Base-by-base conservation (phyloP, 2,113 vertebrate genomes). In the Rutilus rutilus region DNA sequence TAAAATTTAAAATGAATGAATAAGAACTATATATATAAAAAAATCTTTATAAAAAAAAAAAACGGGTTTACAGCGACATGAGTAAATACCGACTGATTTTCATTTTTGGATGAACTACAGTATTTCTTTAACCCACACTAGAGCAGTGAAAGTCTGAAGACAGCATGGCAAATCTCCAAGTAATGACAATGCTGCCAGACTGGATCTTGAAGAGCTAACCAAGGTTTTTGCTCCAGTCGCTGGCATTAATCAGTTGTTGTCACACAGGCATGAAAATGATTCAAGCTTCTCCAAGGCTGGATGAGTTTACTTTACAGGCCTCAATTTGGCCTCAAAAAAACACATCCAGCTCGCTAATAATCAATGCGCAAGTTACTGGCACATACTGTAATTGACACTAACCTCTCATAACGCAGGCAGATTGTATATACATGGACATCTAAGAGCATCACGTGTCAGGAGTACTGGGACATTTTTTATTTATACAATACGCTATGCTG, bases 181-280 rank as follows among this genome's bases (percentile, higher is more conserved):
- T 86, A 82, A 69, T 11, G n/a, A 81, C 84, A 85, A 78, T 73
- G 62, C 39, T 30, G 85, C 83, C 75, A 82, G 82, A 87, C 47
- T 21, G 71, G 74, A 74, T 83, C 67, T 74, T 11, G 33, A 77
- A 67, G 36, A 39, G 71, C 54, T 77, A 82, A 74, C 82, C 52
- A 11, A n/a, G 71, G 78, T 85, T 87, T 87, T 85, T 78, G 62
- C 50, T 69, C 69, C 19, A n/a, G 54, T 83, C 71, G 60, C 47
- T 81, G 69, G 33, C 82, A 45, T 81, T 77, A 77, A 84, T 80
- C 65, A 83, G 33, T 50, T 54, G 69, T 33, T 60, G 57, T 86
- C 81, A 81, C 75, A 86, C 57, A 67, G 57, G 23, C 45, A 83
- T 83, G 45, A 30, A n/a, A 52, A 50, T 81, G 60, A 83, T 30